A percentile compares a stretch with the other conserved stretches of the same genome.
Evolutionary conservation across 2,113 vertebrate species (phyloP).

Genomic region (Todiramphus chloris): DNA sequence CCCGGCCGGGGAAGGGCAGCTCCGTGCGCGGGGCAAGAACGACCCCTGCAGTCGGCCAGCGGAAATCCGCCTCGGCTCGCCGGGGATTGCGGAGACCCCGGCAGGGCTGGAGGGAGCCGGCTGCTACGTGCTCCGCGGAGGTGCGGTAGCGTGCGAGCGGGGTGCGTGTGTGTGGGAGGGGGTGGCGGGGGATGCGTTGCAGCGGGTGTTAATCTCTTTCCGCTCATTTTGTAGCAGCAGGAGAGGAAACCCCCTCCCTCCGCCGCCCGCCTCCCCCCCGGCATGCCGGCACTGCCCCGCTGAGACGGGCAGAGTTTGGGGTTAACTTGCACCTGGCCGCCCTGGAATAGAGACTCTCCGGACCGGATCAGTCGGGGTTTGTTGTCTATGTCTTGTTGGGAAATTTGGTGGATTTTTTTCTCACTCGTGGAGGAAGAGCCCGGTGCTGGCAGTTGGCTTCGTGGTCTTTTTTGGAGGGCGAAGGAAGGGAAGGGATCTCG

Average conservation of each 20-base stretch:
- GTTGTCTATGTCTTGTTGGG: conserved; percentile 79
- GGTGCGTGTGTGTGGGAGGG: background rate
- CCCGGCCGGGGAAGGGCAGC: background rate
- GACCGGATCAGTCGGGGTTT: conserved; percentile 58
- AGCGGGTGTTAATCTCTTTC: conserved; percentile 47
- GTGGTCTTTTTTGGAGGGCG: conserved; percentile 57
- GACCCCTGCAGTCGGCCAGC: conserved; percentile 64
- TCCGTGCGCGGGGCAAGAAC: conserved; percentile 15
- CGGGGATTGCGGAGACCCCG: conserved; percentile 3
- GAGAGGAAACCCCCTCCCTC: background rate
- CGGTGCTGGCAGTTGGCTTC: conserved; percentile 49
- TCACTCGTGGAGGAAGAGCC: conserved; percentile 64
- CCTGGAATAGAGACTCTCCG: conserved; percentile 53
- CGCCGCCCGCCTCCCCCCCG: background rate
- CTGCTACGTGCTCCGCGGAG: background rate
- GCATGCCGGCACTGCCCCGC: conserved; percentile 49
- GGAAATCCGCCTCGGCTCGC: background rate
- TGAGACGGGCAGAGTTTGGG: conserved; percentile 70
- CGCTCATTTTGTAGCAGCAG: conserved; percentile 43
- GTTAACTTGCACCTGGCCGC: conserved; percentile 47
- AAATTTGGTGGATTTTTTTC: conserved; percentile 70
- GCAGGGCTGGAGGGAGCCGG: background rate
- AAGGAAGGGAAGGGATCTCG: conserved; percentile 67
- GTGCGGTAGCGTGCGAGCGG: background rate
- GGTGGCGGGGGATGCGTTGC: background rate